Evolutionary conservation across 2,797 vertebrate species (phyloP).

Genomic region (Gymnoscopelus microlampas): DNA sequence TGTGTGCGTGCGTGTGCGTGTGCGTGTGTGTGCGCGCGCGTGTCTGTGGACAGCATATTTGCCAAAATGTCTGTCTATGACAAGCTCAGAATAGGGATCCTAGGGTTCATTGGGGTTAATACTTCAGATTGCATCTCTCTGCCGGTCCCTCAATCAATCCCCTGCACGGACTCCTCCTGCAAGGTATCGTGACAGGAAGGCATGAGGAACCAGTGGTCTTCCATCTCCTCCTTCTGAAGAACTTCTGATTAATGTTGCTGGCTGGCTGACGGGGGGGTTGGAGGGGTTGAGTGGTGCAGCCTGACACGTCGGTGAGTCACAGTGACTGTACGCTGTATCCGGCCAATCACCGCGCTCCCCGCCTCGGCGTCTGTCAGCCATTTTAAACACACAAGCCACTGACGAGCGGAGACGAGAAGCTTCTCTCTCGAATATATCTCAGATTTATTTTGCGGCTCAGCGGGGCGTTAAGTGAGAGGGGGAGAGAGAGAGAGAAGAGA

Average conservation of each 20-base stretch:
- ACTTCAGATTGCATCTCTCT: conserved; percentile 11
- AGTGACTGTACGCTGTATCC: conserved; percentile 32
- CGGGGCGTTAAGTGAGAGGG: background rate
- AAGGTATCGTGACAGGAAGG: conserved; percentile 26
- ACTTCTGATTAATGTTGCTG: conserved; percentile 52
- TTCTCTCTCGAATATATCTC: conserved; percentile 34
- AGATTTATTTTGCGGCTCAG: conserved; percentile 32
- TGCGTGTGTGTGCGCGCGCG: background rate
- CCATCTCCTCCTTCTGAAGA: conserved; percentile 17
- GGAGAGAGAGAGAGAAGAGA: background rate
- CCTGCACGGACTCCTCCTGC: conserved; percentile 10
- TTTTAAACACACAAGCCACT: conserved; percentile 43
- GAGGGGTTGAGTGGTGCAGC: conserved; percentile 12
- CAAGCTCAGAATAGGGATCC: background rate
- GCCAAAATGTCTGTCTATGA: too few species aligned
- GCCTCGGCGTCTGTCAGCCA: conserved; percentile 41
- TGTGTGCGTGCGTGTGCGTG: background rate
- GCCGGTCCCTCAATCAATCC: conserved; percentile 25
- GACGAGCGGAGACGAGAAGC: conserved; percentile 20
- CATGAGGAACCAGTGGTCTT: conserved; percentile 29
- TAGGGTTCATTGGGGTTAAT: background rate
- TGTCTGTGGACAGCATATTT: too few species aligned
- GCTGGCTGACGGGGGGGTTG: too few species aligned
- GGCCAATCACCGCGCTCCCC: conserved; percentile 33
- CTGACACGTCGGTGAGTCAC: conserved; percentile 38